Evolutionary conservation across 2,797 vertebrate genomes (phyloP).

Genomic region (Menidia menidia): DNA sequence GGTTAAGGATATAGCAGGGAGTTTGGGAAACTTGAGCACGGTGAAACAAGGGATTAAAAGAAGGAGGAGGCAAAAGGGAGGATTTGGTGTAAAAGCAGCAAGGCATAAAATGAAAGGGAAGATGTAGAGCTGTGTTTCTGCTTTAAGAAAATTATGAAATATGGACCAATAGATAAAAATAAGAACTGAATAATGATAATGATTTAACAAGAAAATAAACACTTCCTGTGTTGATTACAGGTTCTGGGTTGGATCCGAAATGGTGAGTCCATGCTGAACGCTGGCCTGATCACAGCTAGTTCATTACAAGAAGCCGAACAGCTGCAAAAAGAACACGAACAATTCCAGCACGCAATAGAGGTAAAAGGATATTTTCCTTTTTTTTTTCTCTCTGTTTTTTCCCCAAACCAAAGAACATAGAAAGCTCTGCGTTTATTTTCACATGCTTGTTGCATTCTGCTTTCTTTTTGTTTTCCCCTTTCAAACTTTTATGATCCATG

Average conservation of each 20-base stretch:
- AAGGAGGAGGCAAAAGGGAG: background rate
- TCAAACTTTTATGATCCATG: background rate
- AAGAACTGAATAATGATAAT: background rate
- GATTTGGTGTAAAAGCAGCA: background rate
- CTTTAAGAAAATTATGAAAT: background rate
- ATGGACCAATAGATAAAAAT: too few species aligned
- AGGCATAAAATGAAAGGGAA: background rate
- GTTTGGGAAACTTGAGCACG: constrained; percentile 4
- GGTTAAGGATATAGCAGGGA: background rate
- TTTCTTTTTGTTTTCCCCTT: background rate
- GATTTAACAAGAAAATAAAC: background rate
- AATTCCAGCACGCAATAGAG: constrained; percentile 99
- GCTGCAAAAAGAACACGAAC: constrained; percentile 96
- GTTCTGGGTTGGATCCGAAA: constrained; percentile 99
- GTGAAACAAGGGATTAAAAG: background rate
- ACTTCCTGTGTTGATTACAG: constrained; percentile 67
- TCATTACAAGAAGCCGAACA: constrained; percentile 97
- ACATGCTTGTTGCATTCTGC: background rate
- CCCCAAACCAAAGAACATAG: background rate
- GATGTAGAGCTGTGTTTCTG: background rate
- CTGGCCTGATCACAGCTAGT: constrained; percentile 96
- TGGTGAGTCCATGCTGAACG: constrained; percentile 98
- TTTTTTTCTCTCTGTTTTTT: background rate
- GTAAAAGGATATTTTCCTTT: constrained; percentile 65
- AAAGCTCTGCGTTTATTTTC: background rate